Percentiles rank a stretch among this genome's conserved stretches.
These are phyloP conservation scores for Drosophila cyrtoloma DNA, from an alignment of 2,888 invertebrate species.

Conservation along the genomic window DNA sequence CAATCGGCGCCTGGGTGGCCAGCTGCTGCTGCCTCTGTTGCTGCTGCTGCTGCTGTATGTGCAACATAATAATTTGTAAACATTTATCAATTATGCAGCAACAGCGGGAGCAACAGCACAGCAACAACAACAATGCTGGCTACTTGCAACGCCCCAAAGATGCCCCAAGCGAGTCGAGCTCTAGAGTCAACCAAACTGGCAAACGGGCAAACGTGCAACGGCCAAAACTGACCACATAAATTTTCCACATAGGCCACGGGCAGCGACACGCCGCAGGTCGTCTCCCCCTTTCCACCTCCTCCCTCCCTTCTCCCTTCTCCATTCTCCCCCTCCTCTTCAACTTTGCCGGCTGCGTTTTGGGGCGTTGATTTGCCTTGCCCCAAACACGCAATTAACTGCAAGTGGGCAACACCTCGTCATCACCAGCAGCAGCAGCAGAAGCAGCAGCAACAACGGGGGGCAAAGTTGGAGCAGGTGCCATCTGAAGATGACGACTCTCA, in stretches of 20 bases:
- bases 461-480: constrained; percentile 4
- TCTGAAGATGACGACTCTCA: constrained; percentile 3
- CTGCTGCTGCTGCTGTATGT: constrained; percentile 49
- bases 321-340: background rate
- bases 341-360: constrained; percentile 31
- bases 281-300: background rate
- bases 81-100: constrained; percentile 81
- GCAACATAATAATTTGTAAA: constrained; percentile 82
- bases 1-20: constrained; percentile 68
- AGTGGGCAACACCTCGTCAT: constrained; percentile 73
- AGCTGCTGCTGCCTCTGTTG: constrained; percentile 20
- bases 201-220: constrained; percentile 47
- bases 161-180: constrained; percentile 46
- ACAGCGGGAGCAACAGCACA: constrained; percentile 55
- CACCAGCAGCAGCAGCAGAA: background rate
- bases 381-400: constrained; percentile 76
- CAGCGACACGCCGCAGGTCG: constrained; percentile 50
- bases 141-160: constrained; percentile 53
- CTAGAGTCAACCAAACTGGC: constrained; percentile 19
- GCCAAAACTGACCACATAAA: constrained; percentile 75
- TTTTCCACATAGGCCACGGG: constrained; percentile 65
- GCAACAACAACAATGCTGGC: constrained; percentile 47
- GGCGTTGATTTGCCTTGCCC: constrained; percentile 72
- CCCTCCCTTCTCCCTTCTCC: no score
- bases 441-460: background rate